phyloP scores from a whole-genome alignment of 2,113 vertebrate species.

The Pholis gunnellus region DNA sequence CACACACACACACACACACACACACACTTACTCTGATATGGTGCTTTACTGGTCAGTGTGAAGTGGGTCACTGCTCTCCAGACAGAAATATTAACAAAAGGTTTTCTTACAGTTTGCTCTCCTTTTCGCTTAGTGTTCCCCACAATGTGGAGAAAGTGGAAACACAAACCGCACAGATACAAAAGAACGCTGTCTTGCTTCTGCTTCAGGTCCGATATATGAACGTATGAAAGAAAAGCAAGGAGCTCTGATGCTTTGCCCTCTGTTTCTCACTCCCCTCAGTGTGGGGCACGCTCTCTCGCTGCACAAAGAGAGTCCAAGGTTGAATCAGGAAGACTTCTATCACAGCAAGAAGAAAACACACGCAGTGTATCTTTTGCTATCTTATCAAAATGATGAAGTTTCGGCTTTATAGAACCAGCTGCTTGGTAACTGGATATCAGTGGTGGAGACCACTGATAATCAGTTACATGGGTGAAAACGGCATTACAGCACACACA shows the following conservation, averaged over 20 bases:
- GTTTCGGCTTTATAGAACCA: slow-evolving; percentile 33
- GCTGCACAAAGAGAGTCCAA: slow-evolving; percentile 7
- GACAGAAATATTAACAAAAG: slow-evolving; percentile 26
- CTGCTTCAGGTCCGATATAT: slow-evolving; percentile 13
- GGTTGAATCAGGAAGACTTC: slow-evolving; percentile 27
- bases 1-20: slow-evolving; percentile 6
- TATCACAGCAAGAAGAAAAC: slow-evolving; percentile 22
- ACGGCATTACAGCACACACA: slow-evolving; percentile 8
- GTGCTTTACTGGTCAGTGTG: slow-evolving; percentile 50
- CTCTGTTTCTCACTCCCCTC: neutral
- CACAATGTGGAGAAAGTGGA: neutral
- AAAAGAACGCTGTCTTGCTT: slow-evolving; percentile 2
- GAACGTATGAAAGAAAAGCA: neutral
- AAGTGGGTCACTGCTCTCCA: slow-evolving; percentile 59
- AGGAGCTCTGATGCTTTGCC: neutral
- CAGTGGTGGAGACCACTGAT: neutral
- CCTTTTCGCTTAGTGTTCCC: neutral
- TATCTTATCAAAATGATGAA: slow-evolving; percentile 41
- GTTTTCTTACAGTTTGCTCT: neutral
- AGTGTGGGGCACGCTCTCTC: neutral
- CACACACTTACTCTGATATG: neutral
- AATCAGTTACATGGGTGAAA: slow-evolving; percentile 2
- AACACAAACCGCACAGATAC: neutral
- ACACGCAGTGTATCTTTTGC: slow-evolving; percentile 13
- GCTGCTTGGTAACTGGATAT: slow-evolving; percentile 37